phyloP scores from a whole-genome alignment of 2,888 invertebrate genomes.

The Bedellia somnulentella region DNA sequence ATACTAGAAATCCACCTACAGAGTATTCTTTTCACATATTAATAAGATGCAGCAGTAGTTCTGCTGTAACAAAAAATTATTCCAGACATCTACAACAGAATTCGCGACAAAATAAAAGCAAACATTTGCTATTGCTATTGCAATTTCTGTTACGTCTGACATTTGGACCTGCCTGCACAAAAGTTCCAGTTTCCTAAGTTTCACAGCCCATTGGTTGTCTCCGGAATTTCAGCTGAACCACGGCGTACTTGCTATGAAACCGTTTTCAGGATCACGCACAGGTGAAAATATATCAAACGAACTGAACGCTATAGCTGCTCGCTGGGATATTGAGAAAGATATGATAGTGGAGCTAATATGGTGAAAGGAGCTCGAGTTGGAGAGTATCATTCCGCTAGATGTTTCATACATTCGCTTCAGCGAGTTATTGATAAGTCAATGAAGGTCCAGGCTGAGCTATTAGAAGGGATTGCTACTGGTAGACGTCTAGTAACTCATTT shows the following conservation, averaged over 20 bases:
- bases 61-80: too few relatives aligned
- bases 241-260: conserved; percentile 12
- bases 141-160: not conserved
- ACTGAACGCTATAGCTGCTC: conserved; percentile 12
- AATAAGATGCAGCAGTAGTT: too few relatives aligned
- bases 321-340: conserved; percentile 16
- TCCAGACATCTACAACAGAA: too few relatives aligned
- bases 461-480: conserved; percentile 12
- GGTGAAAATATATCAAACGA: conserved; percentile 17
- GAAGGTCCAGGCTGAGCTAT: conserved; percentile 14
- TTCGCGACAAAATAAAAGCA: too few relatives aligned
- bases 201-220: conserved; percentile 3
- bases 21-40: too few relatives aligned
- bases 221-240: conserved; percentile 8
- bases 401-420: conserved; percentile 17
- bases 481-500: conserved; percentile 19
- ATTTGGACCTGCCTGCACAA: not conserved
- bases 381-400: conserved; percentile 14
- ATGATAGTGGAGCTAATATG: conserved; percentile 13
- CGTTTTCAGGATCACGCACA: conserved; percentile 13
- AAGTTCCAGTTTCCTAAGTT: not conserved
- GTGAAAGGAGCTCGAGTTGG: conserved; percentile 15
- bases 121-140: too few relatives aligned
- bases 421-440: conserved; percentile 14
- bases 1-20: too few relatives aligned